phyloP scores from a whole-genome alignment of 2,888 invertebrate species.

The Cataglyphis albicans region DNA sequence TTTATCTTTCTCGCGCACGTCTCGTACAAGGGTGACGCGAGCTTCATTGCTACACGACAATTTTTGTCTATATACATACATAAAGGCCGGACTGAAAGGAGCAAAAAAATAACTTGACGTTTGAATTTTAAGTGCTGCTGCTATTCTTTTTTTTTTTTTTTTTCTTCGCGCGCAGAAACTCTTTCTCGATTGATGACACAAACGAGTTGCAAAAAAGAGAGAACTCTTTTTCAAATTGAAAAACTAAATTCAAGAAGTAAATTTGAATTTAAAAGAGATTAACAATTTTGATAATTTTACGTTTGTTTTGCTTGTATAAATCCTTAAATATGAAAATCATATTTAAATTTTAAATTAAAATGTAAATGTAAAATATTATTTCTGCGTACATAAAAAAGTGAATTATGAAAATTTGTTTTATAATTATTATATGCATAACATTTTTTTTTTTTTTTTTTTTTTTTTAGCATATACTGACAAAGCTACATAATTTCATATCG shows the following conservation, averaged over 20 bases:
- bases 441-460: background rate
- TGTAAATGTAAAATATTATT: background rate
- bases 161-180: background rate
- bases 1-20: conserved; percentile 34
- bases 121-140: conserved; percentile 1
- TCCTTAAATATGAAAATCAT: background rate
- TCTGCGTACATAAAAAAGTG: background rate
- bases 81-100: background rate
- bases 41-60: conserved; percentile 2
- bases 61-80: background rate
- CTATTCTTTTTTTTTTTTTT: background rate
- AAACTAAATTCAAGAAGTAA: background rate
- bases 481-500: conserved; percentile 1
- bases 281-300: conserved; percentile 4
- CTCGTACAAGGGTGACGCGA: background rate
- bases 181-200: background rate
- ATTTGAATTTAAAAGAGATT: background rate
- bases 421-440: background rate
- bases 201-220: background rate
- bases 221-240: background rate
- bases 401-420: background rate
- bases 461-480: background rate
- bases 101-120: background rate
- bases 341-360: background rate
- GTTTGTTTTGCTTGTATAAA: background rate